Evolutionary conservation across 1,140 invertebrate species (phyloP).

Genomic region (Pinna nobilis): DNA sequence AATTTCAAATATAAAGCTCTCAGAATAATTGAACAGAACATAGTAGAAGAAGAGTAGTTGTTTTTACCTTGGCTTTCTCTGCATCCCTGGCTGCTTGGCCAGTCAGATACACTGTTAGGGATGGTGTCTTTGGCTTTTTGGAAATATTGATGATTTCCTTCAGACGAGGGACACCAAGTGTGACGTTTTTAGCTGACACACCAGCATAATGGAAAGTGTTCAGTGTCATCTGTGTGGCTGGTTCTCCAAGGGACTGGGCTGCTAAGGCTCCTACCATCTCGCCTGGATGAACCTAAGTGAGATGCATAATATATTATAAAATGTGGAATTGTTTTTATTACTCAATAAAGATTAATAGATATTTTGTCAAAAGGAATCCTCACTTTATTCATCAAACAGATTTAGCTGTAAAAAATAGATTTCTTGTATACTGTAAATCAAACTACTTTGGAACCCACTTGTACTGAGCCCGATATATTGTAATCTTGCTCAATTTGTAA

Average conservation of each 20-base stretch:
- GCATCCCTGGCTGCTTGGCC: slow-evolving; percentile 95
- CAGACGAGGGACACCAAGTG: slow-evolving; percentile 95
- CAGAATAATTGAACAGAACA: too few relatives aligned
- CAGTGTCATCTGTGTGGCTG: slow-evolving; percentile 99
- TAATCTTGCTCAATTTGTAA: too few relatives aligned
- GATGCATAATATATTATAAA: neutral
- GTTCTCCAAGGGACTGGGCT: slow-evolving; percentile 98
- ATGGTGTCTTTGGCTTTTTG: slow-evolving; percentile 99
- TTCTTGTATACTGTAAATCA: neutral
- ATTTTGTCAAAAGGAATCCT: too few relatives aligned
- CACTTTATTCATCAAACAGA: too few relatives aligned
- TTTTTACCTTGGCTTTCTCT: slow-evolving; percentile 93
- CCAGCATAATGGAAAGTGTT: slow-evolving; percentile 99
- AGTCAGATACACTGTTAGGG: slow-evolving; percentile 97
- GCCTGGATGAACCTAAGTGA: slow-evolving; percentile 85
- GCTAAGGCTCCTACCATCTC: slow-evolving; percentile 99
- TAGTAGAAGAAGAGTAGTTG: neutral
- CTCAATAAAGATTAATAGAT: neutral
- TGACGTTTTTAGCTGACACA: slow-evolving; percentile 99
- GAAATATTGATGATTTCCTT: slow-evolving; percentile 99
- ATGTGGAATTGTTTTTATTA: neutral
- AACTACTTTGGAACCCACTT: too few relatives aligned
- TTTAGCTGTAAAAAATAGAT: neutral
- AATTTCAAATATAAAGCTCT: too few relatives aligned
- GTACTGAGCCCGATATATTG: too few relatives aligned